Evolutionary conservation across 2,797 vertebrate genomes (phyloP).

Genomic region (Synanceia verrucosa): DNA sequence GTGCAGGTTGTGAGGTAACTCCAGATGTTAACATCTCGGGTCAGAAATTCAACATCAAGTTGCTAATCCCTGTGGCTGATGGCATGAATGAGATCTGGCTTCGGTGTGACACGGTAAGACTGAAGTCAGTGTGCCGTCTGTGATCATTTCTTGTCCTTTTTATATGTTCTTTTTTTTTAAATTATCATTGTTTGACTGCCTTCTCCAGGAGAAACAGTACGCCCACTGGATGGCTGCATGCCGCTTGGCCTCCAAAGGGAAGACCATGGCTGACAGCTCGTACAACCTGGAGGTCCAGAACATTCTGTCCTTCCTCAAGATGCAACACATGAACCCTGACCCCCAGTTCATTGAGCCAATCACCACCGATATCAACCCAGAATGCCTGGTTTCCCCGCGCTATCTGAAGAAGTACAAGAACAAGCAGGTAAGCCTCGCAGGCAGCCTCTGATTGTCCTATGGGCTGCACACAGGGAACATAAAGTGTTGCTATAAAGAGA

Average conservation of each 20-base stretch:
- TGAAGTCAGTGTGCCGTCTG: neutral
- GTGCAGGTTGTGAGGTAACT: constrained; percentile 96
- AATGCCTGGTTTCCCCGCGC: constrained; percentile 96
- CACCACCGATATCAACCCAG: constrained; percentile 94
- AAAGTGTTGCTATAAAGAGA: neutral
- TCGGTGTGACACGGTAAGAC: constrained; percentile 92
- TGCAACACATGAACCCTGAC: constrained; percentile 99
- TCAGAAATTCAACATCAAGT: constrained; percentile 99
- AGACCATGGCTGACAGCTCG: constrained; percentile 99
- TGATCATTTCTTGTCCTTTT: neutral
- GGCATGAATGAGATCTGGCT: constrained; percentile 99
- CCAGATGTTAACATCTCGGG: constrained; percentile 99
- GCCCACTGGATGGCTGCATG: constrained; percentile 99
- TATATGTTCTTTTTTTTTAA: neutral
- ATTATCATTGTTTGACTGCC: neutral
- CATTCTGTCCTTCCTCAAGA: constrained; percentile 98
- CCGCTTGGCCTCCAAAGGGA: constrained; percentile 96
- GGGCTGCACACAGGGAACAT: neutral
- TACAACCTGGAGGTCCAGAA: constrained; percentile 98
- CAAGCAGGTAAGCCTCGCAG: constrained; percentile 89
- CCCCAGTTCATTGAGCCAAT: constrained; percentile 95
- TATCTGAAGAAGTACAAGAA: constrained; percentile 99
- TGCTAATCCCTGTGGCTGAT: constrained; percentile 96
- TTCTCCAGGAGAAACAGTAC: constrained; percentile 94
- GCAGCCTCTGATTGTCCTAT: neutral